phyloP scores from a whole-genome alignment of 2,888 invertebrate genomes.

The Coelogynopora nodosa region DNA sequence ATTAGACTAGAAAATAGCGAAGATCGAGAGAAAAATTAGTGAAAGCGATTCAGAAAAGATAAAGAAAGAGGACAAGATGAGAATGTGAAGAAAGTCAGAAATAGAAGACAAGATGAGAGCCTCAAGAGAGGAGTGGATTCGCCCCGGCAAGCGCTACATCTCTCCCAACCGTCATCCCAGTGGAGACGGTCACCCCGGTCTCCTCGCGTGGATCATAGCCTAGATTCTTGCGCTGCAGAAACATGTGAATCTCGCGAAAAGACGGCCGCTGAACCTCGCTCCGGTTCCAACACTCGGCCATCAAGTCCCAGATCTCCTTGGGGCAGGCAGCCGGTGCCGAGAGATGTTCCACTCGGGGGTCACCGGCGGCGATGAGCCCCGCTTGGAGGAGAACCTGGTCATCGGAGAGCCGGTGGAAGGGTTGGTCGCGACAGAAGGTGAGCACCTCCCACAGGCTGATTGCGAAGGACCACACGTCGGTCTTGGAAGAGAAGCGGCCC shows the following conservation, averaged over 20 bases:
- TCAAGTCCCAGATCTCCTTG: conserved; percentile 81
- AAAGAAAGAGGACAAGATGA: too few species aligned
- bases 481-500: conserved; percentile 79
- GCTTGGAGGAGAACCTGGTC: conserved; percentile 69
- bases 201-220: conserved; percentile 56
- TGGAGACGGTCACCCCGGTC: not conserved
- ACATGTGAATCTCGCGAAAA: conserved; percentile 81
- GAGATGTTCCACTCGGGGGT: conserved; percentile 60
- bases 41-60: too few species aligned
- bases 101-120: not conserved
- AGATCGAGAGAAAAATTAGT: too few species aligned
- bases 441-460: conserved; percentile 82
- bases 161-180: not conserved
- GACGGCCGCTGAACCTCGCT: conserved; percentile 76
- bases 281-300: conserved; percentile 85
- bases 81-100: too few species aligned
- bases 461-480: conserved; percentile 85
- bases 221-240: conserved; percentile 67
- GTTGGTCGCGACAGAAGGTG: conserved; percentile 72
- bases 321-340: conserved; percentile 75
- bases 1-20: too few species aligned
- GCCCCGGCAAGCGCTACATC: not conserved
- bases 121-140: not conserved
- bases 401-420: conserved; percentile 74
- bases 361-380: not conserved